phyloP scores from a whole-genome alignment of 1,140 invertebrate species.

The Eurosta solidaginis region DNA sequence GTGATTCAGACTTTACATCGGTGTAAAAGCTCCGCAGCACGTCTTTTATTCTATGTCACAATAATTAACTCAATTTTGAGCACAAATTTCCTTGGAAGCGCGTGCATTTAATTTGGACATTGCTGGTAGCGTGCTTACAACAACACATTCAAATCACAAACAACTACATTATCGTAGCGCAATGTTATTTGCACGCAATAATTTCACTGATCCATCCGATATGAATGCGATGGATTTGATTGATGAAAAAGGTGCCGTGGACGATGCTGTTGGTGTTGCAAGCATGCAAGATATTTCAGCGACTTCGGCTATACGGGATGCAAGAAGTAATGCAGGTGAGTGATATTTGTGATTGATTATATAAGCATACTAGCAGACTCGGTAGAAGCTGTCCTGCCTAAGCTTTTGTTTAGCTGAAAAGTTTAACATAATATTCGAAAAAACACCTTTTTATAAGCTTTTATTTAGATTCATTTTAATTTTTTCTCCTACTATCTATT shows the following conservation, averaged over 20 bases:
- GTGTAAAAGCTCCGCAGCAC: no score
- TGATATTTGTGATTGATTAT: neutral
- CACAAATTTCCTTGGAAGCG: neutral
- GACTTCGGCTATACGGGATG: neutral
- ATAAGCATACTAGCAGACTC: neutral
- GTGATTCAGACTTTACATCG: no score
- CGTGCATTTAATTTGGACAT: neutral
- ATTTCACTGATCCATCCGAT: neutral
- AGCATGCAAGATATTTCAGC: neutral
- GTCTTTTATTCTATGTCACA: neutral
- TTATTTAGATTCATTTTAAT: no score
- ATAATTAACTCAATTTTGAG: neutral
- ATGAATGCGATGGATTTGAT: neutral
- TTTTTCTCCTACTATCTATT: no score
- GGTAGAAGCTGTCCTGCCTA: no score
- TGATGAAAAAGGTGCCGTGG: neutral
- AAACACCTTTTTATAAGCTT: no score
- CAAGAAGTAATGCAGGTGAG: slow-evolving; percentile 12
- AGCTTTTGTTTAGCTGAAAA: no score
- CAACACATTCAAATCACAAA: neutral
- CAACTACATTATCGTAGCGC: neutral
- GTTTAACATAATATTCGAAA: no score
- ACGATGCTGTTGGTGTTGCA: neutral
- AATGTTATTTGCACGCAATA: neutral
- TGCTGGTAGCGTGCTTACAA: neutral